Evolutionary conservation across 2,888 invertebrate species (phyloP).

Genomic region (Atherix ibis): DNA sequence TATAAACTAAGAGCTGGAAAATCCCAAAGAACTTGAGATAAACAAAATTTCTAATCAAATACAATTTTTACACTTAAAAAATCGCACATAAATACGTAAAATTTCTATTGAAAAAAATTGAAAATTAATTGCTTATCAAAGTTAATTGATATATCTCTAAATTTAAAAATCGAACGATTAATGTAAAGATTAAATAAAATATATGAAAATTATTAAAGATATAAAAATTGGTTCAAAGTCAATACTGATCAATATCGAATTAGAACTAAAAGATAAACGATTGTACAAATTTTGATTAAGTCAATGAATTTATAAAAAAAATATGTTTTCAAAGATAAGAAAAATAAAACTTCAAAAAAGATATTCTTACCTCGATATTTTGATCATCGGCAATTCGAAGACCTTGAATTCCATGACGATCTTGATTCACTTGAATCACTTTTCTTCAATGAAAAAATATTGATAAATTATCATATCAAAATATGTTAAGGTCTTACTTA

Average conservation of each 20-base stretch:
- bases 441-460: conserved; percentile 15
- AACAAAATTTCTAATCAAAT: too few relatives aligned
- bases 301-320: neutral
- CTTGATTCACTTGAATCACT: conserved; percentile 51
- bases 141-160: neutral
- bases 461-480: neutral
- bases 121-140: too few relatives aligned
- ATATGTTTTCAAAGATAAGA: neutral
- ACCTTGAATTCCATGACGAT: conserved; percentile 48
- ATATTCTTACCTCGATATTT: conserved; percentile 24
- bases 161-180: neutral
- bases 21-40: too few relatives aligned
- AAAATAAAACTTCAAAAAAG: too few relatives aligned
- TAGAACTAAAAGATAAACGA: neutral
- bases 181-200: neutral
- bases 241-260: too few relatives aligned
- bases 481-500: too few relatives aligned
- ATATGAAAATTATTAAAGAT: conserved; percentile 1
- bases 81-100: too few relatives aligned
- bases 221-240: neutral
- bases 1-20: too few relatives aligned
- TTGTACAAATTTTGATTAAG: neutral
- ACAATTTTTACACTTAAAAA: too few relatives aligned
- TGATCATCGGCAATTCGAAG: conserved; percentile 31
- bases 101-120: too few relatives aligned